phyloP scores from a whole-genome alignment of 2,888 invertebrate genomes.

The Dryocosmus kuriphilus region DNA sequence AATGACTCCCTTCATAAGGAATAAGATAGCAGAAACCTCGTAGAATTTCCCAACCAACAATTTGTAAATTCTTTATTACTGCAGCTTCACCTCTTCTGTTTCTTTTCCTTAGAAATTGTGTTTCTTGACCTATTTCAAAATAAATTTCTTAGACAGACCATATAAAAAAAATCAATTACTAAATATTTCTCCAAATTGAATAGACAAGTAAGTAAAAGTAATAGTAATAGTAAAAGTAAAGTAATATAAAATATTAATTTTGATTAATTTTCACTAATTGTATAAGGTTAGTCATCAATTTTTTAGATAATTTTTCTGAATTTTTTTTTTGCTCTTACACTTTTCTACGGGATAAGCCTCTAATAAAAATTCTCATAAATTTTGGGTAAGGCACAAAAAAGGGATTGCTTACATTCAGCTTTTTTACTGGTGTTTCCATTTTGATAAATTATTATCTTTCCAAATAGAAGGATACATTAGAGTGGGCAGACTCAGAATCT shows the following conservation, averaged over 20 bases:
- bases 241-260: not conserved
- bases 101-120: not conserved
- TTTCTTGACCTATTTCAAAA: not conserved
- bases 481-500: not conserved
- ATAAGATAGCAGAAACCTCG: not conserved
- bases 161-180: no score
- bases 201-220: no score
- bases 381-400: not conserved
- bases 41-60: not conserved
- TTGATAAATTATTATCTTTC: not conserved
- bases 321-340: not conserved
- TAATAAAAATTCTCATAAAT: not conserved
- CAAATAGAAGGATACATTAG: not conserved
- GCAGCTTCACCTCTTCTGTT: not conserved
- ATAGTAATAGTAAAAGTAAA: no score
- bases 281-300: not conserved
- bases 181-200: not conserved
- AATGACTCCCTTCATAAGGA: not conserved
- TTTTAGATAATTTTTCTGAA: not conserved
- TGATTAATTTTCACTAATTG: not conserved
- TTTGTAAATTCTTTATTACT: conserved; percentile 4
- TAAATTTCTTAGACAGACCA: not conserved
- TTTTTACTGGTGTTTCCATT: not conserved
- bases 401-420: not conserved
- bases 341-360: not conserved